Evolutionary conservation across 2,113 vertebrate species (phyloP), one percentile per base, ranked within the genome.

Genomic region (Sterna hirundo): DNA sequence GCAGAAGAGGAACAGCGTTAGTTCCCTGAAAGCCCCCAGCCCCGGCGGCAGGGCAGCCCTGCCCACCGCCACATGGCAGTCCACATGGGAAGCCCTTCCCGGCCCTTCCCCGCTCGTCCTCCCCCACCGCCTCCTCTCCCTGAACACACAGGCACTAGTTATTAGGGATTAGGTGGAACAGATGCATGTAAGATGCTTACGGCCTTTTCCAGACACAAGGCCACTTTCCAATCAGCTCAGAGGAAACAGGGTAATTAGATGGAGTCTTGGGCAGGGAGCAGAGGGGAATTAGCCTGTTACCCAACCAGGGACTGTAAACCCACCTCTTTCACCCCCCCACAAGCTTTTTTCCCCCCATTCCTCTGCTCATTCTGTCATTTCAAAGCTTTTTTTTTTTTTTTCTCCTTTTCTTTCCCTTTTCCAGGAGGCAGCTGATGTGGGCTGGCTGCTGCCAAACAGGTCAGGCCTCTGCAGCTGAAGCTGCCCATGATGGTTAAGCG

Each of bases 181-280:
- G 94, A 96, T 96, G 98, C 90, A 94, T 83, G 74, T 97, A 98
- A 98, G 97, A 98, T 96, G 97, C 98, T 98, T 97, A 95, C 8
- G 16, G 97, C 94, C 95, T 96, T 96, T 98, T 97, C 96, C 97
- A 97, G 97, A 97, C 97, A 85, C 94, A 88, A 96, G 96, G 86
- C 97, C 89, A 83, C 96, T 97, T 97, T 98, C 96, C 96, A 97
- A 94, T 96, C 95, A 89, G 97, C 96, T 97, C 95, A 97, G 83
- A 96, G 92, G 93, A 97, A 97, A 81, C 86, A 70, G 93, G 95
- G 93, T 94, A 97, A 97, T 97, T 96, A 97, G 97, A 93, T 72
- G 64, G 89, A 96, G 93, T 87, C 20, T 11, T 5, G 10, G 54
- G 91, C 87, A 65, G 75, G 86, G 95, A 95, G 85, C 79, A 57